A percentile compares a stretch with the other conserved stretches of the same genome.
These are phyloP conservation scores for Troides aeacus DNA, from an alignment of 2,888 invertebrate genomes.

Conservation along the genomic window DNA sequence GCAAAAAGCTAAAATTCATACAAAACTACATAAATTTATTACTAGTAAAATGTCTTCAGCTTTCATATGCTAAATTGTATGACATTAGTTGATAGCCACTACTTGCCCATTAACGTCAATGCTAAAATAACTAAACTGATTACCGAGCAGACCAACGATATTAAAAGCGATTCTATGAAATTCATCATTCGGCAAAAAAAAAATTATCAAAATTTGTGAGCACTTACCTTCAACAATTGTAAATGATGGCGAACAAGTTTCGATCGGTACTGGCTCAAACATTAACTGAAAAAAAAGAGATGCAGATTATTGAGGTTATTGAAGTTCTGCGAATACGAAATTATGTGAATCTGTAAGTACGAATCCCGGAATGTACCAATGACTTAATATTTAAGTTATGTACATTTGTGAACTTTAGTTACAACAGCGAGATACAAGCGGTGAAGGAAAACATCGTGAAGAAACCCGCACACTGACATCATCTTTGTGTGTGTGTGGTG, in stretches of 20 bases:
- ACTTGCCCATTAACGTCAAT: not conserved
- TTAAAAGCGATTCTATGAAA: not conserved
- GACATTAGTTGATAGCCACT: not conserved
- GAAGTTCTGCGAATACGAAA: not conserved
- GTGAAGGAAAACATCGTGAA: too few species aligned
- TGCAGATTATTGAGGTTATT: slow-evolving; percentile 16
- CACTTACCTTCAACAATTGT: slow-evolving; percentile 12
- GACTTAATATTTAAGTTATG: too few species aligned
- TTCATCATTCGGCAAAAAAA: slow-evolving; percentile 6
- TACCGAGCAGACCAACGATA: not conserved
- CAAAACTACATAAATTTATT: not conserved
- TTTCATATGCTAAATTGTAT: not conserved
- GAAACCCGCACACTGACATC: too few species aligned
- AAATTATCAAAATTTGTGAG: not conserved
- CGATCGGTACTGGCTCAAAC: slow-evolving; percentile 55
- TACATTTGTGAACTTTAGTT: too few species aligned
- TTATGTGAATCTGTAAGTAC: too few species aligned
- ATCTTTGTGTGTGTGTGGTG: too few species aligned
- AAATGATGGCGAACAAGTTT: slow-evolving; percentile 35
- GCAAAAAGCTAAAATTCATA: not conserved
- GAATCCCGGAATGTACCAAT: too few species aligned
- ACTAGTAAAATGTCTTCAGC: not conserved
- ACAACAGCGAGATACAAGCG: too few species aligned
- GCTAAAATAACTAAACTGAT: not conserved
- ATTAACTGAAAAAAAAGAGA: slow-evolving; percentile 65